These are phyloP conservation scores for Urocolius indicus DNA, from an alignment of 2,113 vertebrate species.

Conservation along the genomic window DNA sequence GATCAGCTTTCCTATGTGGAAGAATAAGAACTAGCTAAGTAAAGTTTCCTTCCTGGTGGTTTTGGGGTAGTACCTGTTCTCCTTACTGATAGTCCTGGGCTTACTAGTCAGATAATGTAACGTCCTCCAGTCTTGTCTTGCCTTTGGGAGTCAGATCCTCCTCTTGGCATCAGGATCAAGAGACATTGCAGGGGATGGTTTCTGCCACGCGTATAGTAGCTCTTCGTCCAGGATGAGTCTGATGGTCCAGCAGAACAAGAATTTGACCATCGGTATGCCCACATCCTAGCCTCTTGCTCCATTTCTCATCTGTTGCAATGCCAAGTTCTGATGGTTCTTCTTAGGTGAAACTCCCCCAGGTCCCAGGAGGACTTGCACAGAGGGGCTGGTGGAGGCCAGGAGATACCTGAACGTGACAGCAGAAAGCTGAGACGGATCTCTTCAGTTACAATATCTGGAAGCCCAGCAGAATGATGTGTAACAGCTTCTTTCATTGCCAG, in stretches of 20 bases:
- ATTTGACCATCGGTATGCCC: neutral
- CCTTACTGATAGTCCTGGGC: neutral
- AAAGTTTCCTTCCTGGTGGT: neutral
- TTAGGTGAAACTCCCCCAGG: neutral
- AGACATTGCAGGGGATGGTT: neutral
- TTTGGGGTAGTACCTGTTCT: neutral
- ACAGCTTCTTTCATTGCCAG: neutral
- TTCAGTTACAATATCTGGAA: neutral
- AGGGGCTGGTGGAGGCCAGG: neutral
- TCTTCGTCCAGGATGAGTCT: neutral
- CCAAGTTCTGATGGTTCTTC: neutral
- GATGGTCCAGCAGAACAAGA: neutral
- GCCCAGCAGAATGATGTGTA: neutral
- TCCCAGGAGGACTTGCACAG: neutral
- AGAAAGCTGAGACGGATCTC: neutral
- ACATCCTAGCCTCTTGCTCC: neutral
- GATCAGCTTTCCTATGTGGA: neutral
- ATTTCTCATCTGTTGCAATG: neutral
- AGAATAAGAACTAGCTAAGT: neutral
- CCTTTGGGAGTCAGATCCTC: neutral
- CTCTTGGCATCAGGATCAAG: fast-evolving
- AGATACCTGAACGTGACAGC: fast-evolving
- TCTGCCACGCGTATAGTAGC: neutral
- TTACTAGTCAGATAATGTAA: neutral
- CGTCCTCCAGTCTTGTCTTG: neutral